phyloP scores from a whole-genome alignment of 1,140 invertebrate species.

The Tetranychus cinnabarinus region DNA sequence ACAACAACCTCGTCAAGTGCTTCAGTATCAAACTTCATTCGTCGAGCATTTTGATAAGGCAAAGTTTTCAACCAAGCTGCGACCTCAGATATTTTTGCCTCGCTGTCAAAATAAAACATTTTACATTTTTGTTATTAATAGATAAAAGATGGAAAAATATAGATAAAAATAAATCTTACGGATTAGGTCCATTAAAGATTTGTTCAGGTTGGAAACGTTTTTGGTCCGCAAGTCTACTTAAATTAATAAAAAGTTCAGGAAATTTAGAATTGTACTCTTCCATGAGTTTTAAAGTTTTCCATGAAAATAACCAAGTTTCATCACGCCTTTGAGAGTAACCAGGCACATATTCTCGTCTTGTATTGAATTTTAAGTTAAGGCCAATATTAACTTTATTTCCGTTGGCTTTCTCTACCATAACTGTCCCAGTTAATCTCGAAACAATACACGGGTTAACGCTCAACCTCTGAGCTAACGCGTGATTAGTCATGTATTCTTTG shows the following conservation, averaged over 20 bases:
- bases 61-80: conserved; percentile 42
- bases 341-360: conserved; percentile 41
- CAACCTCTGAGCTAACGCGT: conserved; percentile 26
- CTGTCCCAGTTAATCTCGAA: conserved; percentile 54
- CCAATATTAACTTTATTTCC: conserved; percentile 54
- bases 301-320: conserved; percentile 51
- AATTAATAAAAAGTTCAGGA: conserved; percentile 42
- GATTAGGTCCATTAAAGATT: neutral
- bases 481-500: conserved; percentile 12
- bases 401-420: conserved; percentile 30
- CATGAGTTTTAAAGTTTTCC: conserved; percentile 44
- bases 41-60: conserved; percentile 30
- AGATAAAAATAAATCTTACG: neutral
- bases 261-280: conserved; percentile 39
- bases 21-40: conserved; percentile 37
- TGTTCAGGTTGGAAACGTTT: conserved; percentile 19
- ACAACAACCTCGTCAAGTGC: conserved; percentile 42
- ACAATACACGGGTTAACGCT: conserved; percentile 41
- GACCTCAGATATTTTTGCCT: conserved; percentile 30
- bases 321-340: conserved; percentile 50
- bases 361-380: conserved; percentile 71
- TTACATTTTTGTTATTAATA: neutral
- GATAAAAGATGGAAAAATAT: neutral
- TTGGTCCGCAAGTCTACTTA: conserved; percentile 16
- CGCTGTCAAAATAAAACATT: conserved; percentile 5